Conservation (phyloP, 2,797 vertebrate species). For the Halcyon chelicuti region DNA sequence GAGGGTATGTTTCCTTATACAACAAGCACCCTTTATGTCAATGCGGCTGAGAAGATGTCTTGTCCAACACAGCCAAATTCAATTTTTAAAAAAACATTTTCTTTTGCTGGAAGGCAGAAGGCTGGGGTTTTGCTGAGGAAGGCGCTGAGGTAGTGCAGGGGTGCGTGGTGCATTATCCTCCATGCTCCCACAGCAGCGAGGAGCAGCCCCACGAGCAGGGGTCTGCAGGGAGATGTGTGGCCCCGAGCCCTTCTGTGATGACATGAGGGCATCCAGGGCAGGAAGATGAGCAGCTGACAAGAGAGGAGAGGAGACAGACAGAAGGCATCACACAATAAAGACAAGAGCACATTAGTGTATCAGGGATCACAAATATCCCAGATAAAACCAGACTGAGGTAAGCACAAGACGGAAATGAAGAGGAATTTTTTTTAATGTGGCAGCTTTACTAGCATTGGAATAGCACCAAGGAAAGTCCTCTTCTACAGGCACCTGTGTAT, state of each 20-base stretch:
- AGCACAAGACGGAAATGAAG: background rate
- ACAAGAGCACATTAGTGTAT: background rate
- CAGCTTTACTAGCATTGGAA: background rate
- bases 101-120: slow-evolving; percentile 50
- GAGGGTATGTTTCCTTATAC: background rate
- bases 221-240: rapidly evolving
- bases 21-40: slow-evolving; percentile 22
- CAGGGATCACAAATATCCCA: background rate
- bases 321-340: background rate
- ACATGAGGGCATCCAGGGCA: background rate
- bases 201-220: background rate
- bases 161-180: background rate
- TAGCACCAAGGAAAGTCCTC: background rate
- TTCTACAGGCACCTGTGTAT: background rate
- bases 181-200: rapidly evolving
- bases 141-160: rapidly evolving
- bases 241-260: rapidly evolving
- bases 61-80: background rate
- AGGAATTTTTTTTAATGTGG: background rate
- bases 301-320: background rate
- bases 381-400: background rate
- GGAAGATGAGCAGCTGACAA: rapidly evolving
- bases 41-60: background rate
- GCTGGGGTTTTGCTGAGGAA: background rate
- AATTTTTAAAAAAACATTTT: slow-evolving; percentile 50